Conservation (phyloP, 1,140 invertebrate species). For the Macrotrachela quadricornifera region DNA sequence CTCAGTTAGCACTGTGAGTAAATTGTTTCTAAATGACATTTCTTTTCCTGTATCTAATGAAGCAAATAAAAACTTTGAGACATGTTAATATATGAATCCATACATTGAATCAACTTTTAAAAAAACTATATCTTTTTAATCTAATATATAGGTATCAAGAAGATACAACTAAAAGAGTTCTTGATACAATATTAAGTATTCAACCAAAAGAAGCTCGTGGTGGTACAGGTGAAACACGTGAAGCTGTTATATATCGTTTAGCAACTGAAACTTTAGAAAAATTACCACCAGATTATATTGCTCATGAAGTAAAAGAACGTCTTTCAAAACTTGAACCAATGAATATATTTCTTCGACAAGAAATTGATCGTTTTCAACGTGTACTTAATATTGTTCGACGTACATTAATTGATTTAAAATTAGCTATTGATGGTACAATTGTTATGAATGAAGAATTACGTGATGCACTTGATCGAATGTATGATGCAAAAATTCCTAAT, state of each 20-base stretch:
- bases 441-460: slow-evolving; percentile 75
- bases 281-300: slow-evolving; percentile 61
- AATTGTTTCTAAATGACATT: too few species aligned
- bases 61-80: too few species aligned
- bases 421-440: slow-evolving; percentile 88
- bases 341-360: slow-evolving; percentile 50
- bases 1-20: too few species aligned
- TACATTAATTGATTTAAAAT: slow-evolving; percentile 66
- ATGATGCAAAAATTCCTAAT: slow-evolving; percentile 72
- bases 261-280: slow-evolving; percentile 80
- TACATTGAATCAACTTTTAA: too few species aligned
- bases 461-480: slow-evolving; percentile 77
- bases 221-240: slow-evolving; percentile 46
- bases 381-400: slow-evolving; percentile 55
- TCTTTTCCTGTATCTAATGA: too few species aligned
- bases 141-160: slow-evolving; percentile 46
- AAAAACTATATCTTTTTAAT: too few species aligned
- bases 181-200: slow-evolving; percentile 77
- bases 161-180: slow-evolving; percentile 65
- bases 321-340: slow-evolving; percentile 37
- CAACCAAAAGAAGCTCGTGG: slow-evolving; percentile 48
- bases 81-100: too few species aligned
- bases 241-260: slow-evolving; percentile 64
- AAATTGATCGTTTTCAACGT: slow-evolving; percentile 73
- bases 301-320: slow-evolving; percentile 51